Conservation (phyloP, 2,888 invertebrate species). For the Oscheius onirici region DNA sequence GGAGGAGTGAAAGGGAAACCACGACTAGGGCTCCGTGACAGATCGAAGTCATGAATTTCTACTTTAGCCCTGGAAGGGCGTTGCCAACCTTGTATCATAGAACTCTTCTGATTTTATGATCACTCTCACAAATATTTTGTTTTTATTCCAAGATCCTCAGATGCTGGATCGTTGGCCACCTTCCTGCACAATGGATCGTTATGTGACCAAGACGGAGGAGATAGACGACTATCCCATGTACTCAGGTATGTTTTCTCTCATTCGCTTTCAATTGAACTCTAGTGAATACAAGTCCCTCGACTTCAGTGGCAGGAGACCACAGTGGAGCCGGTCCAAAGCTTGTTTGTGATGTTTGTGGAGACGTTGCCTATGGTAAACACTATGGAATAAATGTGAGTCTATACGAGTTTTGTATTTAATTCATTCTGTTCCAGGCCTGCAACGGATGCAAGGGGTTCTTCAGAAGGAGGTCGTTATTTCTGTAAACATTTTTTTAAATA, state of each 20-base stretch:
- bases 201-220: constrained; percentile 35
- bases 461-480: constrained; percentile 26
- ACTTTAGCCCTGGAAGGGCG: too few species aligned
- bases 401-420: too few species aligned
- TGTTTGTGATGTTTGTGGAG: constrained; percentile 56
- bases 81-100: too few species aligned
- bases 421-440: constrained; percentile 35
- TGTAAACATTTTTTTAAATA: not conserved
- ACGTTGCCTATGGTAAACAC: constrained; percentile 60
- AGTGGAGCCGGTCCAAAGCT: constrained; percentile 12
- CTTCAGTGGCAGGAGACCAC: constrained; percentile 17
- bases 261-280: not conserved
- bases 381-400: constrained; percentile 50
- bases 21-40: too few species aligned
- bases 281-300: constrained; percentile 11
- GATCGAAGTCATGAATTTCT: too few species aligned
- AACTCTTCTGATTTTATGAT: too few species aligned
- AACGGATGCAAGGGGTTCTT: constrained; percentile 57
- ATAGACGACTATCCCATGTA: constrained; percentile 41
- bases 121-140: too few species aligned
- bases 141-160: too few species aligned
- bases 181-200: constrained; percentile 20
- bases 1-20: too few species aligned
- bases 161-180: constrained; percentile 29
- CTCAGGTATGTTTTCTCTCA: not conserved